Evolutionary conservation across 1,140 invertebrate species (phyloP), one percentile per base, ranked within the genome.

Genomic region (Agrilus planipennis): DNA sequence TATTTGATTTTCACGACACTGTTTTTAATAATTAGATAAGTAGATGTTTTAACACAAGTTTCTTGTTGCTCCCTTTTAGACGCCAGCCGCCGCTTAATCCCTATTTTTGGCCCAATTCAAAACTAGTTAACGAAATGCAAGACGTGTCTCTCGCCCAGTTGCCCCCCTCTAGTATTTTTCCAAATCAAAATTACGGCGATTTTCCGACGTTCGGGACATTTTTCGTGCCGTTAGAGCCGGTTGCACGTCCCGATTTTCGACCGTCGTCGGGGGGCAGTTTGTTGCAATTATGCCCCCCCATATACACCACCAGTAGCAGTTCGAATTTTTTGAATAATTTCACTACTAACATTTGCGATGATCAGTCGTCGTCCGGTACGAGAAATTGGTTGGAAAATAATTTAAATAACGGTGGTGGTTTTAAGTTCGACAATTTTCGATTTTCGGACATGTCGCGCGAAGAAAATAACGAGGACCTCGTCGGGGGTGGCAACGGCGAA

Each of bases 101-200:
- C 35, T 57, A 55, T 48, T 53, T 47, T 51, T 47, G 53, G 51
- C 44, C 46, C 48, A 42, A 7, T 36, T 45, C 15, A 46, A 51
- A 41, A 25, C 21, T 34, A 39, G 17, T 19, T 40, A 32, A 15
- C 23, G 35, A 47, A 30, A 18, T 49, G 32, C 35, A 42, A 39
- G 21, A 34, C 31, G 14, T 29, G 15, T 12, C 29, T 9, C 36
- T 39, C n/a, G 38, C 45, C 23, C 31, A 45, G 29, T 27, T 41
- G 34, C 25, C 31, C 22, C 32, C n/a, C n/a, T n/a, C n/a, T n/a
- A n/a, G n/a, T n/a, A n/a, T n/a, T 29, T 19, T 9, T 37, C 11
- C 23, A 39, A 28, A 39, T 22, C 49, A 53, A 39, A 54, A 54
- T 41, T 54, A 54, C 36, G 15, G 19, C 22, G 18, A n/a, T n/a